phyloP scores from a whole-genome alignment of 2,888 invertebrate genomes.

The Tiliacea aurago region DNA sequence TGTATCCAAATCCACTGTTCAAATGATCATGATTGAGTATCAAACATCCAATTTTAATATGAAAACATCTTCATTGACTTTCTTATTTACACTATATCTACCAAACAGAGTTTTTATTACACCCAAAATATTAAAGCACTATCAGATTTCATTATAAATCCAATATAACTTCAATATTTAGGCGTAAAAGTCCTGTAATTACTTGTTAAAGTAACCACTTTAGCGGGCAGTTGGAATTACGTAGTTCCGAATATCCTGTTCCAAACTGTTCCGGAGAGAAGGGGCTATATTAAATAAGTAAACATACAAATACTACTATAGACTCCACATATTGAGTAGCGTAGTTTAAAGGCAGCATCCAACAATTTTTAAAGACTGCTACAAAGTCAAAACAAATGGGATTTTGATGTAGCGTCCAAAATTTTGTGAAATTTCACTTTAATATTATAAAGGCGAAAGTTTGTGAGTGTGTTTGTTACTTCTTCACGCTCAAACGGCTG shows the following conservation, averaged over 20 bases:
- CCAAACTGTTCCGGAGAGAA: background rate
- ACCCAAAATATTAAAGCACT: background rate
- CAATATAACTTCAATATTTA: conserved; percentile 27
- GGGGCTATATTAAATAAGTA: background rate
- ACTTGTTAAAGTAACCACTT: conserved; percentile 31
- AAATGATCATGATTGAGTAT: background rate
- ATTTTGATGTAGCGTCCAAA: background rate
- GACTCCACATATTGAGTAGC: background rate
- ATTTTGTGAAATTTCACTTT: background rate
- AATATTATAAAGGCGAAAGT: too few species aligned
- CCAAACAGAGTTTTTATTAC: background rate
- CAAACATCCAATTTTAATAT: background rate
- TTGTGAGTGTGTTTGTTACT: too few species aligned
- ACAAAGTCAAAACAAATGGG: conserved; percentile 3
- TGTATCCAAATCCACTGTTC: background rate
- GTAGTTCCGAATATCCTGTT: background rate
- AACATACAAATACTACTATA: background rate
- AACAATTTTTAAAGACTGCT: conserved; percentile 23
- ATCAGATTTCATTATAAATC: conserved; percentile 4
- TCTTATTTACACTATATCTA: background rate
- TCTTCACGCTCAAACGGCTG: too few species aligned
- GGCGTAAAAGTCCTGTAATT: conserved; percentile 18
- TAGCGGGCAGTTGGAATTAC: conserved; percentile 7
- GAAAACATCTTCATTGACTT: background rate
- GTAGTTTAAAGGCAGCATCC: conserved; percentile 6